Conservation (phyloP, 92 coral and sea anemone genomes). For the Porites rus region DNA sequence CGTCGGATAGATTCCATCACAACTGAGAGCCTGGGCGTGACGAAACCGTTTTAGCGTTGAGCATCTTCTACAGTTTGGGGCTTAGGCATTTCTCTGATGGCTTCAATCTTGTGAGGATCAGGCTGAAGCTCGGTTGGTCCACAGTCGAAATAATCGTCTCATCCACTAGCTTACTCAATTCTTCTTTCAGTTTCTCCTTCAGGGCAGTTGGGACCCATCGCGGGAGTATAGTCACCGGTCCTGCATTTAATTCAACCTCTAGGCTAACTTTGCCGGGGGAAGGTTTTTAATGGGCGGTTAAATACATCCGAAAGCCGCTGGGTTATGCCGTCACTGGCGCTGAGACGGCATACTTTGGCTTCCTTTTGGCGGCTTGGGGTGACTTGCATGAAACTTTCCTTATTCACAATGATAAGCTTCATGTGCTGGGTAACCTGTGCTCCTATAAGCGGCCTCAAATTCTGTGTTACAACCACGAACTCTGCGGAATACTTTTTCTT, state of each 20-base stretch:
- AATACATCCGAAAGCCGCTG: constrained; percentile 20
- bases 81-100: not conserved
- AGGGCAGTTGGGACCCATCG: constrained; percentile 17
- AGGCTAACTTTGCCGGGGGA: constrained; percentile 25
- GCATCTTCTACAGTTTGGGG: constrained; percentile 22
- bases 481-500: constrained; percentile 57
- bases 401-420: constrained; percentile 48
- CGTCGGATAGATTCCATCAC: constrained; percentile 18
- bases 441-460: constrained; percentile 54
- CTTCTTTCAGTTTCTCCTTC: constrained; percentile 37
- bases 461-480: constrained; percentile 50
- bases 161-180: constrained; percentile 28
- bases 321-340: constrained; percentile 18
- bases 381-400: constrained; percentile 41
- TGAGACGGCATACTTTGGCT: not conserved
- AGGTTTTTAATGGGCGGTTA: constrained; percentile 16
- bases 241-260: constrained; percentile 15
- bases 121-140: constrained; percentile 3
- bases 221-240: constrained; percentile 2
- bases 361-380: not conserved
- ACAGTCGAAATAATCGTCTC: constrained; percentile 32
- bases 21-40: constrained; percentile 10
- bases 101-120: constrained; percentile 15
- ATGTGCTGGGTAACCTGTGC: constrained; percentile 63
- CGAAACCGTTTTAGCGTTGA: constrained; percentile 41